A percentile compares a stretch with the other conserved stretches of the same genome.
Evolutionary conservation across 2,888 invertebrate genomes (phyloP).

Genomic region (Harpagoxenus sublaevis): DNA sequence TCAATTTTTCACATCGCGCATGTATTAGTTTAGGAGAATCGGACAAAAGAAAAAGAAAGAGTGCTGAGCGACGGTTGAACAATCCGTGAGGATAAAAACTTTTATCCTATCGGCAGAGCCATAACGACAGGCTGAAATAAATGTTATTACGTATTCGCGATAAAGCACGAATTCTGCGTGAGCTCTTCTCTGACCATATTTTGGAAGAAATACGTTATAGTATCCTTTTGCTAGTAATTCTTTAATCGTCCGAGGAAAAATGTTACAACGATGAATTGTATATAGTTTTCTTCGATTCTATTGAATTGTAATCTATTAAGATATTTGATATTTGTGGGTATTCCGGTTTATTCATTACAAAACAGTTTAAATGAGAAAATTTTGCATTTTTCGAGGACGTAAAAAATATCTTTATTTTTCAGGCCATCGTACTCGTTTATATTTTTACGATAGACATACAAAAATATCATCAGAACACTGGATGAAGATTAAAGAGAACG

Average conservation of each 20-base stretch:
- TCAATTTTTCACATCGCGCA: not conserved
- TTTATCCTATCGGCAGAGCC: conserved; percentile 16
- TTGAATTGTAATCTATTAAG: not conserved
- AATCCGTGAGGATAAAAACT: conserved; percentile 18
- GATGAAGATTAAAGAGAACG: not conserved
- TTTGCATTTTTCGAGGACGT: not conserved
- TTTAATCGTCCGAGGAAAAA: not conserved
- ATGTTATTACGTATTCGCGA: conserved; percentile 53
- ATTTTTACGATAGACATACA: not conserved
- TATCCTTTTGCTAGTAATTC: not conserved
- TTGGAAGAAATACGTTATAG: not conserved
- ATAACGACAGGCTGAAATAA: conserved; percentile 44
- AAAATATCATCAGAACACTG: not conserved
- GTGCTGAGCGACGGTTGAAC: not conserved
- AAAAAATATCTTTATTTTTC: not conserved
- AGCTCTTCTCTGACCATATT: not conserved
- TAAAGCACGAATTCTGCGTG: conserved; percentile 61
- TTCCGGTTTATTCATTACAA: not conserved
- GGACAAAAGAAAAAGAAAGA: not conserved
- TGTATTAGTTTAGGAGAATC: not conserved
- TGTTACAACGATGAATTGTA: not conserved
- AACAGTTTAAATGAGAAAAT: not conserved
- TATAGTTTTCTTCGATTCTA: not conserved
- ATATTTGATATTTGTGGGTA: not conserved
- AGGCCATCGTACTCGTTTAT: too few relatives aligned